Base-by-base conservation (phyloP, 2,888 invertebrate species). In the Conistra vaccinii region DNA sequence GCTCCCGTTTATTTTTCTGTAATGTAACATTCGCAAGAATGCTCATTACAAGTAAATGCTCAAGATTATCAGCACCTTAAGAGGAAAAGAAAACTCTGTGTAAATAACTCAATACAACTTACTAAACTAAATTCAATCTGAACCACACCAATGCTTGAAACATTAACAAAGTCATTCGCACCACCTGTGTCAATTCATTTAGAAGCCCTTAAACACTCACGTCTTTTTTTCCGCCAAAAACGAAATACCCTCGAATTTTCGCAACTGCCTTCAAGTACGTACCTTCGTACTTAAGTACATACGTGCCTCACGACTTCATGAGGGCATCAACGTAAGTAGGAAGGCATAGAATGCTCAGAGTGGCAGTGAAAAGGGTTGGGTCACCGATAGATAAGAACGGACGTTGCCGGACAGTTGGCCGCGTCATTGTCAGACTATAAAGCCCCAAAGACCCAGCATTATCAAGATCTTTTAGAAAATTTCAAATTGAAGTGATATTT, bases 281-380 rank as follows among this genome's bases (percentile, higher is more conserved):
- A 73, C 67, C 65, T 35, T 42, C 35, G 39, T 65, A 73, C 68
- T 81, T 70, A 77, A 80, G 69, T 81, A 80, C 74, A 81, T 69
- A 81, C 80, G 81, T 87, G 88, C 86, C 74, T 80, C 69, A 53
- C 73, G 83, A 88, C 88, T 88, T 88, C 85, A 90, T 88, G 85
- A 88, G 86, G 85, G 84, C 87, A 85, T 90, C 86, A 87, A 86
- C 87, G 85, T 87, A 85, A 88, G 85, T 86, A 89, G 87, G 75
- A 87, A 89, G 81, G 87, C 89, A 88, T 74, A 83, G 88, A 89
- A 90, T 89, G 85, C 87, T 80, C 81, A 77, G 86, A 90, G 86
- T 91, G 93, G 93, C 93, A 92, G 92, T 94, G 95, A 95, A 94
- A 95, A 96, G 95, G 95, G 95, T 95, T 93, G 92, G 94, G 94